Conservation (phyloP, 2,888 invertebrate species). For the Hypomecis atomaria region DNA sequence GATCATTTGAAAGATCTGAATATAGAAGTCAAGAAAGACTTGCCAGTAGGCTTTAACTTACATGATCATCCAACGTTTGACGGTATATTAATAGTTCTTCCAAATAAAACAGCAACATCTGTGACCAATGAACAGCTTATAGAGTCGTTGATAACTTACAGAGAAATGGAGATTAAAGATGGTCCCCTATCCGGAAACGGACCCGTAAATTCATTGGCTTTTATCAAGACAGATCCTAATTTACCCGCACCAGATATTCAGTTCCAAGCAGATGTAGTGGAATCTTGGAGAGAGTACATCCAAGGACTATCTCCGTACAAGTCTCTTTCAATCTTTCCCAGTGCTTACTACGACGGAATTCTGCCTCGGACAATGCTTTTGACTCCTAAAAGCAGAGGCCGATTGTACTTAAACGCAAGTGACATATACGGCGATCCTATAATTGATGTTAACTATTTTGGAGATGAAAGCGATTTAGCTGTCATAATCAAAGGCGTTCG, state of each 20-base stretch:
- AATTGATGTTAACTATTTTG: constrained; percentile 87
- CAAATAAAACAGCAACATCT: constrained; percentile 76
- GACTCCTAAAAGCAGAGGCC: constrained; percentile 86
- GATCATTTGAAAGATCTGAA: constrained; percentile 55
- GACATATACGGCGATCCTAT: constrained; percentile 89
- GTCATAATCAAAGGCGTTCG: constrained; percentile 85
- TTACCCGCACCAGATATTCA: constrained; percentile 86
- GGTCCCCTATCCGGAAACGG: constrained; percentile 84
- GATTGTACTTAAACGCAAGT: constrained; percentile 83
- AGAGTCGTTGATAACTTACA: constrained; percentile 68
- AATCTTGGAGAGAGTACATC: constrained; percentile 70
- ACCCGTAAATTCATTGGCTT: constrained; percentile 81
- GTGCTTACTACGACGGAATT: constrained; percentile 85
- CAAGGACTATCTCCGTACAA: constrained; percentile 69
- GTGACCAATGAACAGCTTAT: constrained; percentile 66
- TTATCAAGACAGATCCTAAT: constrained; percentile 79
- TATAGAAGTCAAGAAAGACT: constrained; percentile 59
- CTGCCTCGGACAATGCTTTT: constrained; percentile 84
- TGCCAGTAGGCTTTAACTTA: constrained; percentile 69
- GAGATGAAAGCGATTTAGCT: constrained; percentile 83
- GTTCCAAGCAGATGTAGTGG: constrained; percentile 48
- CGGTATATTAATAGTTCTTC: constrained; percentile 78
- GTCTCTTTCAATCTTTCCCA: constrained; percentile 69
- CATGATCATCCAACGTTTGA: constrained; percentile 74
- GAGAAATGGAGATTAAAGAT: constrained; percentile 55